Evolutionary conservation across 2,113 vertebrate genomes (phyloP), one percentile per base, ranked within the genome.

Genomic region (Lipotes vexillifer): DNA sequence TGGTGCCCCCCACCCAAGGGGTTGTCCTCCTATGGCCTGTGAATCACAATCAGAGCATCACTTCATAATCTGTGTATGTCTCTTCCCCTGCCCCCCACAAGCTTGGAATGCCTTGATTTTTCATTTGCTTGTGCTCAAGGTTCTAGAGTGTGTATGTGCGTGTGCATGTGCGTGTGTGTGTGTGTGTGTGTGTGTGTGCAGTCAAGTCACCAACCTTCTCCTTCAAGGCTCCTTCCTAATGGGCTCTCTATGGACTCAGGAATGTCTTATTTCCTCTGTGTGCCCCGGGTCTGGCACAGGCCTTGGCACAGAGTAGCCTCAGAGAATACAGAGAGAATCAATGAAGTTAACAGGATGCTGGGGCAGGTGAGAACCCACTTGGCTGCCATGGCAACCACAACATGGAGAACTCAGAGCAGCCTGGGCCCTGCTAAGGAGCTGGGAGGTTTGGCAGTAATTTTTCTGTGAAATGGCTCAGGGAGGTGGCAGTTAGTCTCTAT

Each of bases 351-450:
- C 38, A 82, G 78, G 84, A 77, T 72, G 61, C 61, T 14, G 29
- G 75, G 31, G n/a, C 3, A 0, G 66, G 27, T 1, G 38, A 41
- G 65, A 20, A 38, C 61, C 57, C 69, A 25, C 71, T 33, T 44
- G 77, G 90, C 72, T 96, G 95, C 87, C 72, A 85, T 83, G 80
- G 88, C 72, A 96, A 90, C 91, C 2, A 8, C 5, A 41, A 57
- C 0, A 0, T 17, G 12, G 90, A 15, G n/a, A 2, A 6, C 46
- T 68, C 27, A 0, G 68, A 59, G 46, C 77, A 81, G 75, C 55
- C 78, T 2, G 52, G 92, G 55, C n/a, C 44, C 61, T 0, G 1
- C 61, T 23, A 36, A 55, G 68, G 59, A 57, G 72, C 29, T 33
- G 55, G 71, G 55, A 71, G 46, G 74, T 14, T 77, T 66, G 20